Percentiles rank a stretch among this genome's conserved stretches.
Conservation (phyloP, 2,113 vertebrate genomes). For the Irena cyanogastra region DNA sequence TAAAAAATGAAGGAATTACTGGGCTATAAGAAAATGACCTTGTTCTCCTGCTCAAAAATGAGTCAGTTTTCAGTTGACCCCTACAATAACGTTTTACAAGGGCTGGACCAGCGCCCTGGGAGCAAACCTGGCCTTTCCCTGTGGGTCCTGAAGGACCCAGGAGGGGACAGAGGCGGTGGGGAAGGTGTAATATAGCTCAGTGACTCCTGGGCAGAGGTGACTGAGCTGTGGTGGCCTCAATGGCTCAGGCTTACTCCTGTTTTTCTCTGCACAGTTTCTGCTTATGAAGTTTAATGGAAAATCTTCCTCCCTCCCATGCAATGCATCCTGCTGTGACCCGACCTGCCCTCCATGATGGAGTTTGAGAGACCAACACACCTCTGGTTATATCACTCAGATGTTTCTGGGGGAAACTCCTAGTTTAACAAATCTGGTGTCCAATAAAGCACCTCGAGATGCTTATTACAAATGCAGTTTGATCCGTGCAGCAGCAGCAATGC, state of each 20-base stretch:
- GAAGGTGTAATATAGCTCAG: background rate
- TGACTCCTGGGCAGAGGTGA: background rate
- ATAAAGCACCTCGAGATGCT: background rate
- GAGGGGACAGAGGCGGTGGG: background rate
- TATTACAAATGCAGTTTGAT: background rate
- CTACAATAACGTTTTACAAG: background rate
- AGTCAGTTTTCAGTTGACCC: background rate
- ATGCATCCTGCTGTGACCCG: background rate
- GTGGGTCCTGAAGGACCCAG: background rate
- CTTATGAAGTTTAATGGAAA: background rate
- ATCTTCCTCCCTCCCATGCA: background rate
- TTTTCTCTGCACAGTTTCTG: background rate
- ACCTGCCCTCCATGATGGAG: background rate
- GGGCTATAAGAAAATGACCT: background rate
- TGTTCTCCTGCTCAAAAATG: background rate
- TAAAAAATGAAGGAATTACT: background rate
- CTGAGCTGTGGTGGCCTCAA: rapidly evolving
- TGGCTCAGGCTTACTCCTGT: rapidly evolving
- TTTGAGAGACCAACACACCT: background rate
- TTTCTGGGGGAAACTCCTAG: background rate
- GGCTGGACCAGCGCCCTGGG: background rate
- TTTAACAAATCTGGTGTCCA: background rate
- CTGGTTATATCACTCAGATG: background rate
- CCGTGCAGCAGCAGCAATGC: background rate
- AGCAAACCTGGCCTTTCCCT: background rate